Evolutionary conservation across 2,113 vertebrate genomes (phyloP).

Genomic region (Chrysochloris asiatica): DNA sequence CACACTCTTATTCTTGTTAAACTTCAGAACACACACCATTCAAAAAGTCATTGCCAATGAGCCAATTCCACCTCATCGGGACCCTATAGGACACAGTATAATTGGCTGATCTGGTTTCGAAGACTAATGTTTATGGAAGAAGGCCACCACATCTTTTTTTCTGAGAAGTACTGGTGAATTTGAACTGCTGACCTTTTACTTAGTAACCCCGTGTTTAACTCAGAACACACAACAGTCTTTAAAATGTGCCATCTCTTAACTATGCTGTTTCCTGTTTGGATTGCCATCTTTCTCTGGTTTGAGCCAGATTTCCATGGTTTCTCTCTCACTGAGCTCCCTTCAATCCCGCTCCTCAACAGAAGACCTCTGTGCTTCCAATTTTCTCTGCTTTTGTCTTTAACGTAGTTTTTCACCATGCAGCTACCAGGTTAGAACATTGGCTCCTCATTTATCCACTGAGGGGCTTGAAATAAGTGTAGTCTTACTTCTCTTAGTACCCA

Average conservation of each 20-base stretch:
- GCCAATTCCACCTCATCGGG: too few species aligned
- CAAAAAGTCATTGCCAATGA: too few species aligned
- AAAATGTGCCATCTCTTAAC: neutral
- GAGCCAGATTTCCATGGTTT: neutral
- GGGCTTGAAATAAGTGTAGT: accelerated
- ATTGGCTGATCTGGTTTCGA: too few species aligned
- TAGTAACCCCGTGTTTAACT: neutral
- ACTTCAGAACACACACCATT: neutral
- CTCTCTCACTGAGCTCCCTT: neutral
- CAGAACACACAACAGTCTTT: neutral
- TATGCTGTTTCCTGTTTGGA: neutral
- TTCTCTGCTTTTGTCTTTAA: neutral
- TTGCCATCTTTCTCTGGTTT: neutral
- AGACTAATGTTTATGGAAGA: too few species aligned
- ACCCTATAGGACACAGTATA: too few species aligned
- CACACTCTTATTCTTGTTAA: neutral
- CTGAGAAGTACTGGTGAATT: too few species aligned
- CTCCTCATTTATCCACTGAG: accelerated
- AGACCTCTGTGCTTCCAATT: neutral
- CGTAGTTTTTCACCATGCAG: neutral
- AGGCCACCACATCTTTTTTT: too few species aligned
- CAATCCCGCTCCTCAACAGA: too few species aligned
- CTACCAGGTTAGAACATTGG: neutral
- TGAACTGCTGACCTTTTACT: too few species aligned
- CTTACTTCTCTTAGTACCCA: neutral